phyloP scores from a whole-genome alignment of 2,797 vertebrate genomes.

The Darevskia mixta region DNA sequence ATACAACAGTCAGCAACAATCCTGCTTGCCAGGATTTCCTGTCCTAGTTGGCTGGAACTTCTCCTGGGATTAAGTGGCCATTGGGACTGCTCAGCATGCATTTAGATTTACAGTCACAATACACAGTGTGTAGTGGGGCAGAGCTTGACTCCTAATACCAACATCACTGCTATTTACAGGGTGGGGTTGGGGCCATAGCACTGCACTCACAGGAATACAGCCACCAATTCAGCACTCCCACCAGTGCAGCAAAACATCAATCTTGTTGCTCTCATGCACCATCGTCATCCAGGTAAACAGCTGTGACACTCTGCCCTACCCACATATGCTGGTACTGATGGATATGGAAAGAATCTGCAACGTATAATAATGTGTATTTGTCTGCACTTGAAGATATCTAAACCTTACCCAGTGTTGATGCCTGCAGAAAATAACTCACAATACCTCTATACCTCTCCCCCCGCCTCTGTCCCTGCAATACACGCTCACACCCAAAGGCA shows the following conservation, averaged over 20 bases:
- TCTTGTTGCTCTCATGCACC: too few species aligned
- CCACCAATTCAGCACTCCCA: too few species aligned
- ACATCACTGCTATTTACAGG: too few species aligned
- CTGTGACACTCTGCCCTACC: too few species aligned
- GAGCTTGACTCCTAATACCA: too few species aligned
- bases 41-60: constrained; percentile 7
- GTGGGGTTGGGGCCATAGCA: too few species aligned
- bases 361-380: not conserved
- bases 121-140: not conserved
- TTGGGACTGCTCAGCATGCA: not conserved
- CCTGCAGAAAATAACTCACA: not conserved
- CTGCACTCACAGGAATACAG: too few species aligned
- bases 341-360: not conserved
- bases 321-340: not conserved
- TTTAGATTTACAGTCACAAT: not conserved
- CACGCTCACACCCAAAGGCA: too few species aligned
- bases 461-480: too few species aligned
- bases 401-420: not conserved
- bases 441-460: not conserved
- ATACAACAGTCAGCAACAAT: constrained; percentile 19
- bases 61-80: not conserved
- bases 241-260: too few species aligned
- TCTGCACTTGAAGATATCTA: not conserved
- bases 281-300: too few species aligned
- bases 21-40: not conserved